Evolutionary conservation across 2,797 vertebrate species (phyloP), one percentile per base, ranked within the genome.

Genomic region (Cyclopterus lumpus): DNA sequence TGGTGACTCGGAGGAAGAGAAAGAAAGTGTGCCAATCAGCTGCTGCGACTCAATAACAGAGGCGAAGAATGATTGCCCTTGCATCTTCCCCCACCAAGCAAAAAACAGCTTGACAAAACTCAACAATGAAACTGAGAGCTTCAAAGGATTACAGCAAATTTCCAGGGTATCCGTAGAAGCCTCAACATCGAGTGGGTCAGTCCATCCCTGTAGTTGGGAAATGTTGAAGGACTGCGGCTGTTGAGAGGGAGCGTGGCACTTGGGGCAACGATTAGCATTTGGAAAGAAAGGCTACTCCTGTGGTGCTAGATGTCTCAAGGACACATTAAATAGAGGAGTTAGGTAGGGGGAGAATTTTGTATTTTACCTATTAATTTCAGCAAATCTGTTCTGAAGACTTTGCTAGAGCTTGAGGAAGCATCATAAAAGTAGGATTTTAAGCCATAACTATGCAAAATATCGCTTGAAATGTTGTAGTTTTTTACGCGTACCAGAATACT

Each of bases 251-350:
- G 73, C 70, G 60, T 42, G 71, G 79, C 75, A 82, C 73, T 44
- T 3, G 16, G 66, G 81, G 85, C 76, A 81, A 80, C 55, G 83
- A 91, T 91, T 84, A 84, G 68, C 58, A 87, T 86, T 83, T 82
- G 72, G 84, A 82, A 81, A 76, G 75, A 71, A 87, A 84, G 72
- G 55, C 51, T 38, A 57, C 60, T 85, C 63, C 61, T 72, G 75
- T 71, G 48, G 53, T 53, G 83, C 71, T 53, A 59, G 65, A 53
- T 62, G 58, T 89, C 71, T 90, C 84, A 88, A 87, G 82, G 84
- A 90, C 83, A 90, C 81, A 85, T 85, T 88, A 68, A 76, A 83
- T 78, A 85, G 71, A 83, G 78, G 57, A 81, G 74, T 40, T 71
- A 32, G 62, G 75, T 51, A 12, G 42, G 30, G 48, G 34, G 60